Evolutionary conservation across 2,797 vertebrate species (phyloP).

Genomic region (Pelochelys cantorii): DNA sequence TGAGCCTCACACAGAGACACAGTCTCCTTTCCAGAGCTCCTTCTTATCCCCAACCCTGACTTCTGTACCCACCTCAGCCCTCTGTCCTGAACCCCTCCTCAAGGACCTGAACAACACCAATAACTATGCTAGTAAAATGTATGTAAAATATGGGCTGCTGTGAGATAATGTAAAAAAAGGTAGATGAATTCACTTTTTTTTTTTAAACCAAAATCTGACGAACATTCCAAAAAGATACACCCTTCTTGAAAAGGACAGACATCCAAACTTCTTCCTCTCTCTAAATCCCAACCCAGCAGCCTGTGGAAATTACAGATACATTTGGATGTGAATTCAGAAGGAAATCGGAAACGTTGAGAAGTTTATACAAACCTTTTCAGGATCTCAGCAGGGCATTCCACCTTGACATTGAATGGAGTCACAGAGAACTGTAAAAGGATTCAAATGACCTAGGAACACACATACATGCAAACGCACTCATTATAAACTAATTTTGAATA

Average conservation of each 20-base stretch:
- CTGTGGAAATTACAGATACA: neutral
- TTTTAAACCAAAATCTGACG: neutral
- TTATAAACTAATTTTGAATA: neutral
- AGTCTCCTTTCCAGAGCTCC: too few relatives aligned
- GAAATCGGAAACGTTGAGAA: rapidly evolving
- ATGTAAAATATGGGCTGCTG: rapidly evolving
- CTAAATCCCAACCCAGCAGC: rapidly evolving
- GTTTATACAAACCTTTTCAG: neutral
- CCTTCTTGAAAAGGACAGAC: neutral
- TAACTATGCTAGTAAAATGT: too few relatives aligned
- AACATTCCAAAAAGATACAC: rapidly evolving
- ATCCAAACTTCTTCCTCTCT: neutral
- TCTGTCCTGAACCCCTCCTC: too few relatives aligned
- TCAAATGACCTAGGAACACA: neutral
- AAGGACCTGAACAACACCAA: too few relatives aligned
- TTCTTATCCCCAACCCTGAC: too few relatives aligned
- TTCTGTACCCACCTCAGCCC: too few relatives aligned
- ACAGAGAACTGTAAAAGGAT: neutral
- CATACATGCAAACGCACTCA: neutral
- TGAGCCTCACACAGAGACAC: too few relatives aligned
- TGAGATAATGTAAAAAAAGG: neutral
- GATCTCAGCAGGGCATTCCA: neutral
- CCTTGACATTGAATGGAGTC: neutral
- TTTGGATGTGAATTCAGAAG: neutral
- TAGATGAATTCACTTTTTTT: neutral